Evolutionary conservation across 2,888 invertebrate species (phyloP).

Genomic region (Cosmorhoe ocellata): DNA sequence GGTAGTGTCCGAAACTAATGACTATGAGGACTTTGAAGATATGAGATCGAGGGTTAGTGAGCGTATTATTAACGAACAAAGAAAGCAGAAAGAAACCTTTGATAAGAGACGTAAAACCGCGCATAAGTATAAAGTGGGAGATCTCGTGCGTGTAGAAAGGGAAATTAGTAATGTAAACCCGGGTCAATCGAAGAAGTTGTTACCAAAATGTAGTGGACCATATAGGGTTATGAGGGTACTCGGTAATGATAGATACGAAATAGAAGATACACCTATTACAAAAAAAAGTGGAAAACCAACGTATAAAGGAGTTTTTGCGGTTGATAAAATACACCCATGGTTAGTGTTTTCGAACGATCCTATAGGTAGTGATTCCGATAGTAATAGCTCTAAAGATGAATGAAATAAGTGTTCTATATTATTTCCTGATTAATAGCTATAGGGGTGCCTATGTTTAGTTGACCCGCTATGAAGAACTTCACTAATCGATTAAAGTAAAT

Average conservation of each 20-base stretch:
- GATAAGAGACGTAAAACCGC: neutral
- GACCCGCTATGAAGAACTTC: too few species aligned
- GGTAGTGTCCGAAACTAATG: neutral
- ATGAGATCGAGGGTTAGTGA: neutral
- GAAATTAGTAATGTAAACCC: neutral
- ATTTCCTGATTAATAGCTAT: too few species aligned
- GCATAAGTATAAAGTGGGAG: neutral
- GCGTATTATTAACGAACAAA: neutral
- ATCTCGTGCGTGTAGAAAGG: neutral
- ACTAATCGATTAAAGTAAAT: too few species aligned
- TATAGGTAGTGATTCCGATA: too few species aligned
- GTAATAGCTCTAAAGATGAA: too few species aligned
- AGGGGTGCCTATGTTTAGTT: too few species aligned
- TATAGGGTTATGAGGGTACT: neutral
- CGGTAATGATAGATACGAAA: neutral
- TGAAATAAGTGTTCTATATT: too few species aligned
- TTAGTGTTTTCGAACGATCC: too few species aligned
- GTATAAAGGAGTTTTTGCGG: neutral
- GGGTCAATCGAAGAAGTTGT: neutral
- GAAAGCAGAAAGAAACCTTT: neutral
- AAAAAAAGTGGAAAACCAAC: neutral
- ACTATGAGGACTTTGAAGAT: neutral
- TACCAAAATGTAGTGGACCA: neutral
- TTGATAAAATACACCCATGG: conserved; percentile 2
- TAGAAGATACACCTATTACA: neutral